Conservation (phyloP, 2,113 vertebrate species). For the Pedetes capensis region DNA sequence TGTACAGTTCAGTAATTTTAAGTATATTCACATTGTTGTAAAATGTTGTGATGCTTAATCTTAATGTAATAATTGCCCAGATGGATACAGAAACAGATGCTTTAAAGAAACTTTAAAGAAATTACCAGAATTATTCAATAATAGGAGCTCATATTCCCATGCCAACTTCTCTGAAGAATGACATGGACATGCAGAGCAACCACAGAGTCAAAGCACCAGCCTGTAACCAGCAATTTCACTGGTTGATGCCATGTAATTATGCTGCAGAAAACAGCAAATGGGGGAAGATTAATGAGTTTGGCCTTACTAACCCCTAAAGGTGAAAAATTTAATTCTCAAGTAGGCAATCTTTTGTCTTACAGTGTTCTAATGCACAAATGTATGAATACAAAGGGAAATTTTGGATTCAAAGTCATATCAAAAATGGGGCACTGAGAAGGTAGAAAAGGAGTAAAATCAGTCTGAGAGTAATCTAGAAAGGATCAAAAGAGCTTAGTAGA, state of each 20-base stretch:
- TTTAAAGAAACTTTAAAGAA: no score
- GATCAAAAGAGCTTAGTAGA: background rate
- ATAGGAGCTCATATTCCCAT: background rate
- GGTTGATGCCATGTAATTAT: constrained; percentile 18
- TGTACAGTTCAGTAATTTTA: background rate
- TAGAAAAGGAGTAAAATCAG: background rate
- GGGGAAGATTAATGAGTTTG: constrained; percentile 61
- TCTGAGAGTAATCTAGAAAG: background rate
- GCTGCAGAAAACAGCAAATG: constrained; percentile 54
- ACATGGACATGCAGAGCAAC: background rate
- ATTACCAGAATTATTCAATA: constrained; percentile 28
- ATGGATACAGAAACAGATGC: constrained; percentile 64
- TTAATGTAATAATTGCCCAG: constrained; percentile 76
- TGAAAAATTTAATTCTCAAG: constrained; percentile 66
- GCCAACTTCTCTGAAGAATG: constrained; percentile 14
- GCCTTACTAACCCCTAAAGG: constrained; percentile 47
- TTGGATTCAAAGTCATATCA: background rate
- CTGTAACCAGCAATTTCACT: constrained; percentile 39
- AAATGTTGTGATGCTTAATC: background rate
- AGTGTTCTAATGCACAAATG: background rate
- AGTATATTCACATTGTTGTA: background rate
- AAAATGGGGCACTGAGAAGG: background rate
- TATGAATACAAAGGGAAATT: constrained; percentile 36
- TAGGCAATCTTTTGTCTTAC: constrained; percentile 56
- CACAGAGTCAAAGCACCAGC: background rate